Evolutionary conservation across 2,113 vertebrate species (phyloP).

Genomic region (Tricholaema leucomelas): DNA sequence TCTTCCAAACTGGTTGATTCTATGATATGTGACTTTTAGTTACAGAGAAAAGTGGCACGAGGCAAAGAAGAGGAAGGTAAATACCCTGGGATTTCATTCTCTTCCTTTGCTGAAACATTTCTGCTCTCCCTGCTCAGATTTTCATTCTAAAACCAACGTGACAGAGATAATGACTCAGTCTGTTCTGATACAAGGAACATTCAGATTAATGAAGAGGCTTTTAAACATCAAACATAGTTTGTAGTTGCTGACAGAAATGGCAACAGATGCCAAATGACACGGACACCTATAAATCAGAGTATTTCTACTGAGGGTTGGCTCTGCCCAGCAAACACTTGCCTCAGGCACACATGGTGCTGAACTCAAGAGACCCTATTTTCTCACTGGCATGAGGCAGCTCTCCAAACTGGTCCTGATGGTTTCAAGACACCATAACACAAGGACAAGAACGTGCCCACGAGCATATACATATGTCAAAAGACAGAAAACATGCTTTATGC

Average conservation of each 20-base stretch:
- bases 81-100: neutral
- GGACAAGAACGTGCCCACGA: neutral
- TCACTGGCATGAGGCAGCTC: neutral
- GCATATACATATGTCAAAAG: neutral
- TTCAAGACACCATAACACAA: neutral
- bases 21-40: neutral
- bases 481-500: neutral
- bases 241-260: neutral
- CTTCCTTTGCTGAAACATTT: neutral
- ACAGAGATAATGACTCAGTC: neutral
- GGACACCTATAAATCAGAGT: neutral
- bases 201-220: neutral
- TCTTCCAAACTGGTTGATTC: too few species aligned
- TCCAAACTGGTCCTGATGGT: neutral
- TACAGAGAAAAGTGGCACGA: neutral
- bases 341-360: neutral
- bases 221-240: neutral
- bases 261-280: neutral
- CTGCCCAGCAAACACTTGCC: neutral
- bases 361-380: neutral
- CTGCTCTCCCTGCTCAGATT: neutral
- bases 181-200: neutral
- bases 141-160: neutral
- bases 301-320: neutral
- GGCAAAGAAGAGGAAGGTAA: neutral